Evolutionary conservation across 2,113 vertebrate species (phyloP).

Genomic region (Chionomys nivalis): DNA sequence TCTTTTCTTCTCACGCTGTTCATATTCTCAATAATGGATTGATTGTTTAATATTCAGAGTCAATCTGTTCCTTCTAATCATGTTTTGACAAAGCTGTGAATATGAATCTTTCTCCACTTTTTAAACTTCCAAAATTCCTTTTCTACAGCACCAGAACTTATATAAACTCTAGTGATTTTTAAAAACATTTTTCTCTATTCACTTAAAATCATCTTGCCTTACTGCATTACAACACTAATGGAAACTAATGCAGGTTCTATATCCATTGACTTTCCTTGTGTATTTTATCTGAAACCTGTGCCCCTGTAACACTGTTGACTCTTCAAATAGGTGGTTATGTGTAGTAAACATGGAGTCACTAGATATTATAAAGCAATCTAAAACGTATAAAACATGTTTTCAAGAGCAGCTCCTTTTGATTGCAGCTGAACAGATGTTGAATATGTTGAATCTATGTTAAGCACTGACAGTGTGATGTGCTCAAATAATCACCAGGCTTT

Average conservation of each 20-base stretch:
- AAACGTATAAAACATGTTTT: slow-evolving; percentile 62
- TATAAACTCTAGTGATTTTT: slow-evolving; percentile 53
- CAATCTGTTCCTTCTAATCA: slow-evolving; percentile 40
- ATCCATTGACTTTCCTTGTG: slow-evolving; percentile 49
- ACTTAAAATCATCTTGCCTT: slow-evolving; percentile 63
- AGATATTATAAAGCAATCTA: slow-evolving; percentile 57
- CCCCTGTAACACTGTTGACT: slow-evolving; percentile 22
- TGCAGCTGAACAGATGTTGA: slow-evolving; percentile 64
- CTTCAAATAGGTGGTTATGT: slow-evolving; percentile 63
- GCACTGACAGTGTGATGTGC: background rate
- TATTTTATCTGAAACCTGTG: slow-evolving; percentile 46
- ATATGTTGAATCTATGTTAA: slow-evolving; percentile 59
- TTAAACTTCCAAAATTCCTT: slow-evolving; percentile 55
- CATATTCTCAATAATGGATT: slow-evolving; percentile 25
- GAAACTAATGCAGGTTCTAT: slow-evolving; percentile 66
- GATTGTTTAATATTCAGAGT: slow-evolving; percentile 59
- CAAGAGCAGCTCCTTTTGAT: slow-evolving; percentile 41
- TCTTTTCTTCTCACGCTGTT: slow-evolving; percentile 39
- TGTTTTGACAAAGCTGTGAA: slow-evolving; percentile 37
- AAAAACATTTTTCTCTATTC: slow-evolving; percentile 70
- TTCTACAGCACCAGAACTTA: slow-evolving; percentile 45
- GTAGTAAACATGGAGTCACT: slow-evolving; percentile 44
- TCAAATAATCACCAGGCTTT: slow-evolving; percentile 59
- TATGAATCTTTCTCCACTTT: background rate
- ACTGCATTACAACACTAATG: slow-evolving; percentile 52